phyloP scores from a whole-genome alignment of 1,140 invertebrate species.

The Solenopsis fugax region DNA sequence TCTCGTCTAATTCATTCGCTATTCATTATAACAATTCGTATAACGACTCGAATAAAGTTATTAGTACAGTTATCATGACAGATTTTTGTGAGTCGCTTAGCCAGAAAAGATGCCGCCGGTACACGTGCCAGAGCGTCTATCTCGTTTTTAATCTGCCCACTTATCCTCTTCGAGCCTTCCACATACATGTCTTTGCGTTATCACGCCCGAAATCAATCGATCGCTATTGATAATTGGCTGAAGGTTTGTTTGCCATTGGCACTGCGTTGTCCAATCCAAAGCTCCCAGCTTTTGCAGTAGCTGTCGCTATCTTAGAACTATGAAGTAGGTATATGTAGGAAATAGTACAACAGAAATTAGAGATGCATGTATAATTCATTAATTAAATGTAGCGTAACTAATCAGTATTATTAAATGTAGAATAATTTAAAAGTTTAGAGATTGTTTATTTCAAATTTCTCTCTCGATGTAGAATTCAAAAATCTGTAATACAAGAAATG shows the following conservation, averaged over 20 bases:
- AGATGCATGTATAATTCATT: background rate
- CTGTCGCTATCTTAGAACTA: conserved; percentile 16
- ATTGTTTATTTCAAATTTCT: background rate
- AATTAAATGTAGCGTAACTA: background rate
- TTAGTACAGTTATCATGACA: background rate
- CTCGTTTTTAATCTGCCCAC: conserved; percentile 56
- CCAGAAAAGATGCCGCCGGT: background rate
- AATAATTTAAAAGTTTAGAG: background rate
- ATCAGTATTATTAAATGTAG: background rate
- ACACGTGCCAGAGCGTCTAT: conserved; percentile 48
- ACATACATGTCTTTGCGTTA: conserved; percentile 44
- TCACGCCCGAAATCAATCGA: conserved; percentile 60
- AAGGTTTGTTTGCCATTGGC: conserved; percentile 42
- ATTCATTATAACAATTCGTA: background rate
- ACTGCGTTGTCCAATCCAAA: background rate
- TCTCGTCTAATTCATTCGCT: background rate
- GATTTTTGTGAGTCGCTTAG: conserved; percentile 9
- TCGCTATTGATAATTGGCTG: conserved; percentile 21
- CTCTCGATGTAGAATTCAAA: background rate
- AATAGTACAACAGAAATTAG: background rate
- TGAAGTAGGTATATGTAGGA: background rate
- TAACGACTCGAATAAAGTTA: background rate
- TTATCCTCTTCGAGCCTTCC: conserved; percentile 4
- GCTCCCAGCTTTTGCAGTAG: conserved; percentile 29
- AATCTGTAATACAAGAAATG: background rate